Evolutionary conservation across 2,113 vertebrate genomes (phyloP).

Genomic region (Calonectris borealis): DNA sequence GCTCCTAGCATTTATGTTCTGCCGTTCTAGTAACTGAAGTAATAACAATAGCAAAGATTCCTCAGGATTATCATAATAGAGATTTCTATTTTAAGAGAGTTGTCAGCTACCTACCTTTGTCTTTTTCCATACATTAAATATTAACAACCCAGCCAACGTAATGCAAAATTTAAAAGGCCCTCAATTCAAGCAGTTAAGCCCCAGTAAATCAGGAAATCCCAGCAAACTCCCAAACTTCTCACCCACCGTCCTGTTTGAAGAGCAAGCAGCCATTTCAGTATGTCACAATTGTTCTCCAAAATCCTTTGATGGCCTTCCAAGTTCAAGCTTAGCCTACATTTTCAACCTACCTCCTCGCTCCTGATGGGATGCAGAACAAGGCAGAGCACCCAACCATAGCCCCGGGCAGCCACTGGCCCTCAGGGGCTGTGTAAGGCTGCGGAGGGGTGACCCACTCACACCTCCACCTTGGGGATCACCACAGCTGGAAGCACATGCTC

Average conservation of each 20-base stretch:
- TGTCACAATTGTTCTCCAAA: not conserved
- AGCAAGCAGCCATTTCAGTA: not conserved
- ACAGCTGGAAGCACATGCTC: not conserved
- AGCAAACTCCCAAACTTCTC: not conserved
- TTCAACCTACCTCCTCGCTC: fast-evolving
- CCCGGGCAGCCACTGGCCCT: not conserved
- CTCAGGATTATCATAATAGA: not conserved
- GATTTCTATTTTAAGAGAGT: not conserved
- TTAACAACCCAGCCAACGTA: not conserved
- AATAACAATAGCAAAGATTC: not conserved
- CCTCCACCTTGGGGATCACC: not conserved
- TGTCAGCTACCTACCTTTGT: not conserved
- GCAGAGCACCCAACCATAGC: not conserved
- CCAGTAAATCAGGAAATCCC: not conserved
- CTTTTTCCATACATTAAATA: slow-evolving; percentile 23
- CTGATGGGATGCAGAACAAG: not conserved
- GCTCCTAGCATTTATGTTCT: not conserved
- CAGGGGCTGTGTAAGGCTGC: not conserved
- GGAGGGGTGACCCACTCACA: not conserved
- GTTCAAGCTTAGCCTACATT: not conserved
- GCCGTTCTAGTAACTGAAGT: not conserved
- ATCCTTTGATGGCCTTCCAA: not conserved
- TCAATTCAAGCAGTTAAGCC: not conserved
- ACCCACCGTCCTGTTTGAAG: not conserved
- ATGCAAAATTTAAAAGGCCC: not conserved